Percentiles rank a stretch among this genome's conserved stretches.
Evolutionary conservation across 2,113 vertebrate species (phyloP).

Genomic region (Callionymus lyra): DNA sequence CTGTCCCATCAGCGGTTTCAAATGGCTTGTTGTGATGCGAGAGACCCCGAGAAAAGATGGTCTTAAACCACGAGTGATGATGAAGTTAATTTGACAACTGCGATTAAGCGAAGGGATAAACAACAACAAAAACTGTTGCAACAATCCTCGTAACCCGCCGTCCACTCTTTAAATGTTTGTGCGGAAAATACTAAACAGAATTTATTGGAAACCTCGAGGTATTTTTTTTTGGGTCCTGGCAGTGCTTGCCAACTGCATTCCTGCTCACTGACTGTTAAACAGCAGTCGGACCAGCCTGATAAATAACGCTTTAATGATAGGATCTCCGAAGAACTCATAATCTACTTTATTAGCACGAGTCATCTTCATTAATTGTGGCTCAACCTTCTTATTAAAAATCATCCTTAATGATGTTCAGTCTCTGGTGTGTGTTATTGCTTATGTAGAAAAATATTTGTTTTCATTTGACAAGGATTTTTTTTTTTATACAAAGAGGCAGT

Average conservation of each 20-base stretch:
- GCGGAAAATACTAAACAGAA: conserved; percentile 12
- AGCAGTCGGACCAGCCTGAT: conserved; percentile 24
- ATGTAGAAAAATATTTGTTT: too few relatives aligned
- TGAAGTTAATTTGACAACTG: conserved; percentile 1
- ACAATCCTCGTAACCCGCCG: too few relatives aligned
- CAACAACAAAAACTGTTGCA: conserved; percentile 1
- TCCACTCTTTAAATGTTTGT: conserved; percentile 8
- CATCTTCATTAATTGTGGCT: too few relatives aligned
- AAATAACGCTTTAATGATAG: conserved; percentile 32
- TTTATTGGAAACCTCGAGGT: conserved; percentile 31
- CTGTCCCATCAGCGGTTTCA: conserved; percentile 19
- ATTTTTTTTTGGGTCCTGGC: conserved; percentile 29
- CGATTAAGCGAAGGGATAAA: conserved; percentile 6
- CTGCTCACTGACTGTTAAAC: conserved; percentile 28
- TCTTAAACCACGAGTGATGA: conserved; percentile 9
- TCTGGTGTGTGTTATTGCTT: too few relatives aligned
- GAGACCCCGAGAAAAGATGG: conserved; percentile 2
- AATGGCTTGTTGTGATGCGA: neutral
- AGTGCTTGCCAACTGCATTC: conserved; percentile 15
- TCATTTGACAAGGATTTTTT: too few relatives aligned
- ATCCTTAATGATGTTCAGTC: too few relatives aligned
- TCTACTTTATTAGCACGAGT: conserved; percentile 25
- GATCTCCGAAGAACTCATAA: conserved; percentile 37
- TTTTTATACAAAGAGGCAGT: too few relatives aligned
- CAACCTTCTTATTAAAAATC: too few relatives aligned